Evolutionary conservation across 2,888 invertebrate genomes (phyloP).

Genomic region (Conops quadrifasciatus): DNA sequence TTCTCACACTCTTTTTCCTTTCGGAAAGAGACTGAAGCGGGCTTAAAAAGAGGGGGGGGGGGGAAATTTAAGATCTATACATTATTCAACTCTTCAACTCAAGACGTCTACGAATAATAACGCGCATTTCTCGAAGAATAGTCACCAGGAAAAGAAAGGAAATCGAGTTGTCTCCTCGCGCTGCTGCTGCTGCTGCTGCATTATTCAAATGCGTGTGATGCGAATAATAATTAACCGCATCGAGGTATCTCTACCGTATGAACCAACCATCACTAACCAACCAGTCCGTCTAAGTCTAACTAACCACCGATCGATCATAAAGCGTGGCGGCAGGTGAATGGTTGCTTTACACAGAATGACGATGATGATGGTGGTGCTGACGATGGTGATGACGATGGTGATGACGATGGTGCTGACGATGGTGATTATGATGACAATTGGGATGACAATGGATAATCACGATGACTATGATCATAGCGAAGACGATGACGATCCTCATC

Average conservation of each 20-base stretch:
- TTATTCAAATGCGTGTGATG: slow-evolving; percentile 29
- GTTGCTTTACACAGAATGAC: neutral
- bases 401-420: no score
- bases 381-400: no score
- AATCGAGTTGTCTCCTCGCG: slow-evolving; percentile 2
- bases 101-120: neutral
- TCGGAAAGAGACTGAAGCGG: neutral
- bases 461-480: neutral
- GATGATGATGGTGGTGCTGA: no score
- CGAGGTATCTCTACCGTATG: no score
- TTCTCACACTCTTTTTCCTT: no score
- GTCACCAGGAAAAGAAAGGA: slow-evolving; percentile 19
- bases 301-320: neutral
- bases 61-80: neutral
- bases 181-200: slow-evolving; percentile 6
- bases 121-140: neutral
- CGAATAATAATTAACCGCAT: slow-evolving; percentile 25
- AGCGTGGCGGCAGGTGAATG: slow-evolving; percentile 5
- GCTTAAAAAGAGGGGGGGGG: neutral
- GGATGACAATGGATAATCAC: neutral
- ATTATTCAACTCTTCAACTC: neutral
- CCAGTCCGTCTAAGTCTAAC: no score
- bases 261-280: neutral
- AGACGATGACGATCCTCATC: neutral
- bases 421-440: no score